A percentile compares a stretch with the other conserved stretches of the same genome.
Evolutionary conservation across 2,888 invertebrate species (phyloP).

Genomic region (Polymixis flavicincta): DNA sequence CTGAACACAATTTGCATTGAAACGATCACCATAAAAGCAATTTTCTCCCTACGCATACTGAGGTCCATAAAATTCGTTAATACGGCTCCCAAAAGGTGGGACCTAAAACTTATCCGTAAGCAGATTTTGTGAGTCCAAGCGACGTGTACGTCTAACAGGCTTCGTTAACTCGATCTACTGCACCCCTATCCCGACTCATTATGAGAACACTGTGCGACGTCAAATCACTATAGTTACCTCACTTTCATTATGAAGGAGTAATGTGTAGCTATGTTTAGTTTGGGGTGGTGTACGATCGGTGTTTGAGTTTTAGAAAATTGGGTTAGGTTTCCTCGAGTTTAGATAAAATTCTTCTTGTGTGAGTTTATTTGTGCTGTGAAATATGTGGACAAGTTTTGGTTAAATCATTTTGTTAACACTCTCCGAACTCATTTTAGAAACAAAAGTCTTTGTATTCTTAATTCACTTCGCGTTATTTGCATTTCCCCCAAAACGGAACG

Average conservation of each 20-base stretch:
- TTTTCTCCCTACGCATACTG: slow-evolving; percentile 28
- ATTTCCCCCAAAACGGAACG: slow-evolving; percentile 1
- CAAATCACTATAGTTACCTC: slow-evolving; percentile 56
- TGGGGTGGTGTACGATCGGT: neutral
- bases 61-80: slow-evolving; percentile 38
- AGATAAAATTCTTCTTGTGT: neutral
- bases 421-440: slow-evolving; percentile 6
- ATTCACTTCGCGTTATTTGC: slow-evolving; percentile 39
- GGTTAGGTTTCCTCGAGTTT: neutral
- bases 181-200: slow-evolving; percentile 68
- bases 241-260: slow-evolving; percentile 44
- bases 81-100: slow-evolving; percentile 37
- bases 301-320: neutral
- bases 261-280: slow-evolving; percentile 8
- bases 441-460: neutral
- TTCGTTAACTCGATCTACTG: slow-evolving; percentile 79
- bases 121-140: slow-evolving; percentile 74
- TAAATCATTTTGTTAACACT: slow-evolving; percentile 19
- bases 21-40: slow-evolving; percentile 41
- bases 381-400: neutral
- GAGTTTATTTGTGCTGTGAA: neutral
- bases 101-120: slow-evolving; percentile 73
- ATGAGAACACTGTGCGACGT: slow-evolving; percentile 53
- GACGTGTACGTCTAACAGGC: slow-evolving; percentile 75
- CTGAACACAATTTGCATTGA: slow-evolving; percentile 34